These are phyloP conservation scores for Leptobrachium leishanense DNA, from an alignment of 2,113 vertebrate species.

Conservation along the genomic window DNA sequence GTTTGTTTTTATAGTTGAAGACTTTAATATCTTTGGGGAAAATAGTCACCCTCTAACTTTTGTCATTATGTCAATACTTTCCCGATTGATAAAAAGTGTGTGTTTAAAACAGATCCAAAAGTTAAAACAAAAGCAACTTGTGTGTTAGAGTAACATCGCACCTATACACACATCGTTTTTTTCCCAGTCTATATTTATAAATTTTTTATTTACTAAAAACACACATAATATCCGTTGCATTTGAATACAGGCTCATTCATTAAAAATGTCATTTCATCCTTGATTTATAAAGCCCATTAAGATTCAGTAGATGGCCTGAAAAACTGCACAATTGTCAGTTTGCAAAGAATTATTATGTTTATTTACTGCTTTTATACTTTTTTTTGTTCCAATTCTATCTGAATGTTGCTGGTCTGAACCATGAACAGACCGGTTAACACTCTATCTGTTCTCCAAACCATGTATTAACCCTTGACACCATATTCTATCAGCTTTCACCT, in stretches of 20 bases:
- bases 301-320: background rate
- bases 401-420: background rate
- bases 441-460: background rate
- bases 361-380: background rate
- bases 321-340: background rate
- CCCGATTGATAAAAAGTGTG: background rate
- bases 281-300: background rate
- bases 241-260: background rate
- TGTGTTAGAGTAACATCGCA: too few relatives aligned
- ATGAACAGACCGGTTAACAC: background rate
- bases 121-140: too few relatives aligned
- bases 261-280: background rate
- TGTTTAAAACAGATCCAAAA: background rate
- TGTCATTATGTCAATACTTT: background rate
- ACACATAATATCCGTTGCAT: background rate
- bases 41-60: conserved; percentile 1
- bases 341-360: background rate
- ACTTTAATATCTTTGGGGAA: background rate
- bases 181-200: background rate
- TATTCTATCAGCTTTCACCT: background rate
- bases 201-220: too few relatives aligned
- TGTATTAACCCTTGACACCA: background rate
- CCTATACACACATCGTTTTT: background rate
- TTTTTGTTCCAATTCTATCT: background rate
- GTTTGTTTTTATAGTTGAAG: background rate